Conservation (phyloP, 2,797 vertebrate species). For the Cheirogaleus major region DNA sequence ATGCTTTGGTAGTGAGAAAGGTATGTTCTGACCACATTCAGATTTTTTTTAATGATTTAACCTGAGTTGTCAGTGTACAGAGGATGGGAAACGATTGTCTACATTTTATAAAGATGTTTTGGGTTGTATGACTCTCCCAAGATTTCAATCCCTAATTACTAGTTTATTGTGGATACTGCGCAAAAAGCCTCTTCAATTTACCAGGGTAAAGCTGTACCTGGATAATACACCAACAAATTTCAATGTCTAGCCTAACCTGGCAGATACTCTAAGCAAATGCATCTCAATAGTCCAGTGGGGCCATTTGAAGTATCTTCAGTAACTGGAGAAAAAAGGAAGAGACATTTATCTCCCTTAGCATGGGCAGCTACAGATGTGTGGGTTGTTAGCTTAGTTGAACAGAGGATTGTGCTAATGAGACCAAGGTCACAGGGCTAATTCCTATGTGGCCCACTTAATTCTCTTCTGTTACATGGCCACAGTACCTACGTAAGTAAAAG, state of each 20-base stretch:
- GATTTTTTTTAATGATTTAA: slow-evolving; percentile 36
- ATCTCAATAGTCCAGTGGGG: slow-evolving; percentile 53
- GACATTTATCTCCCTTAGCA: slow-evolving; percentile 63
- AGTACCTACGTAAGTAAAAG: neutral
- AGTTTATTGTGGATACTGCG: neutral
- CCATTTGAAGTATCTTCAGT: slow-evolving; percentile 56
- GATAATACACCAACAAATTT: slow-evolving; percentile 61
- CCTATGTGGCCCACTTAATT: neutral
- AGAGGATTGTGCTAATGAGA: slow-evolving; percentile 23
- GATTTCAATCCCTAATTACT: slow-evolving; percentile 28
- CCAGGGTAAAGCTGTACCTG: neutral
- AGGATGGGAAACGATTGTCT: neutral
- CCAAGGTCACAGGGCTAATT: neutral
- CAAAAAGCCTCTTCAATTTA: slow-evolving; percentile 53
- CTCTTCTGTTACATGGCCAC: neutral
- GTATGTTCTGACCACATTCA: neutral
- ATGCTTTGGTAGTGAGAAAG: neutral
- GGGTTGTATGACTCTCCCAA: neutral
- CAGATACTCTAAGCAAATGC: slow-evolving; percentile 52
- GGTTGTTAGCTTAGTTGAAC: neutral
- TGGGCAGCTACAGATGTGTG: slow-evolving; percentile 6
- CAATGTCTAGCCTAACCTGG: slow-evolving; percentile 28
- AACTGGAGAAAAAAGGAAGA: slow-evolving; percentile 31
- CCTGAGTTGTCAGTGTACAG: neutral
- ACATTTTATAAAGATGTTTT: slow-evolving; percentile 31